These are phyloP conservation scores for Caloenas nicobarica DNA, from an alignment of 2,113 vertebrate genomes.

Conservation along the genomic window DNA sequence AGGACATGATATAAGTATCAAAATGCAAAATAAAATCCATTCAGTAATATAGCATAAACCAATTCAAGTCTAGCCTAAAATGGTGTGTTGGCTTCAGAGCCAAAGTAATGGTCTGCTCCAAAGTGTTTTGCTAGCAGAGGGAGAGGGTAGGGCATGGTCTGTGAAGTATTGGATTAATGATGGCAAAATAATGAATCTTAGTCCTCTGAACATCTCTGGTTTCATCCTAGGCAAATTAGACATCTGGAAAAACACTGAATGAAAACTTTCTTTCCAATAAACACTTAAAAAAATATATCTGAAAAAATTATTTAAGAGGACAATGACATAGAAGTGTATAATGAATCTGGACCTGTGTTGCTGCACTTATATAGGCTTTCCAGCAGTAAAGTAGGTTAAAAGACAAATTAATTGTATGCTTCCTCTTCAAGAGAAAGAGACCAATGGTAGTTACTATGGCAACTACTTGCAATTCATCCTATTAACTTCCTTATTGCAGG, in stretches of 20 bases:
- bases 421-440: constrained; percentile 59
- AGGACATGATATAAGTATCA: neutral
- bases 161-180: neutral
- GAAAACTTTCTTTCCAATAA: constrained; percentile 51
- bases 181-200: neutral
- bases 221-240: neutral
- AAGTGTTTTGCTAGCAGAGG: neutral
- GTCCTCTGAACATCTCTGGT: neutral
- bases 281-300: constrained; percentile 8
- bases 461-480: constrained; percentile 71
- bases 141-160: neutral
- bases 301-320: constrained; percentile 47
- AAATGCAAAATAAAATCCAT: neutral
- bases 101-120: neutral
- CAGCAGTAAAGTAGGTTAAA: constrained; percentile 70
- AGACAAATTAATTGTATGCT: constrained; percentile 72
- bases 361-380: constrained; percentile 37
- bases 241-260: neutral
- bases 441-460: constrained; percentile 70
- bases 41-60: neutral
- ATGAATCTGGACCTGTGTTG: constrained; percentile 19
- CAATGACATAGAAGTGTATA: constrained; percentile 41
- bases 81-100: neutral
- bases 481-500: constrained; percentile 73
- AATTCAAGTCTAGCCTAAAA: neutral